Percentiles rank a stretch among this genome's conserved stretches.
Evolutionary conservation across 2,797 vertebrate genomes (phyloP).

Genomic region (Pristis pectinata): DNA sequence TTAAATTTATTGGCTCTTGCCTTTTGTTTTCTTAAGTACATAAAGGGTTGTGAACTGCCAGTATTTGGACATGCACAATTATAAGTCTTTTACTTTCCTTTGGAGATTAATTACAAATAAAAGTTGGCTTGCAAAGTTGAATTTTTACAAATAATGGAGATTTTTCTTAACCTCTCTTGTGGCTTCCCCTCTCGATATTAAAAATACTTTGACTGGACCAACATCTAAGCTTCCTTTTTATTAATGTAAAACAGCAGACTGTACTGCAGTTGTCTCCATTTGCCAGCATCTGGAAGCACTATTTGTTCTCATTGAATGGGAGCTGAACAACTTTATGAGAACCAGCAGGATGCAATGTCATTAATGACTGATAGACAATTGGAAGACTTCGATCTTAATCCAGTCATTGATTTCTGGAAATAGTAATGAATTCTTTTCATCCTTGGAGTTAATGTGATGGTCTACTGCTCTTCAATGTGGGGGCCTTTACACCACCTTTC

Average conservation of each 20-base stretch:
- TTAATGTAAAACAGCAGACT: not conserved
- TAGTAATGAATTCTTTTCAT: not conserved
- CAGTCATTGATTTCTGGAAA: not conserved
- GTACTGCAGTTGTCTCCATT: not conserved
- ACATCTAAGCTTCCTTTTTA: not conserved
- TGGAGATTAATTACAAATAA: not conserved
- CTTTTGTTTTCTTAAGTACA: not conserved
- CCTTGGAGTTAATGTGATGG: not conserved
- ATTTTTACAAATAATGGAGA: not conserved
- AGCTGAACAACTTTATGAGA: not conserved
- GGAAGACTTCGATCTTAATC: not conserved
- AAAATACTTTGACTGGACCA: not conserved
- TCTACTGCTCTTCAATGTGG: not conserved
- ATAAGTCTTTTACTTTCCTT: not conserved
- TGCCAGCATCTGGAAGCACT: conserved; percentile 7
- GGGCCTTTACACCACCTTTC: not conserved
- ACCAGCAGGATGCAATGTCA: not conserved
- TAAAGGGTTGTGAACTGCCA: not conserved
- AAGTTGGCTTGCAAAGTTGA: not conserved
- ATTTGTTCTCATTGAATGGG: not conserved
- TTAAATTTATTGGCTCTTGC: not conserved
- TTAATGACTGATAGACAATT: not conserved
- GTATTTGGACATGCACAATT: not conserved
- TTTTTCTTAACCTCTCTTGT: not conserved
- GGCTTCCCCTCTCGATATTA: not conserved